phyloP scores from a whole-genome alignment of 2,113 vertebrate species.

The Syrrhaptes paradoxus region DNA sequence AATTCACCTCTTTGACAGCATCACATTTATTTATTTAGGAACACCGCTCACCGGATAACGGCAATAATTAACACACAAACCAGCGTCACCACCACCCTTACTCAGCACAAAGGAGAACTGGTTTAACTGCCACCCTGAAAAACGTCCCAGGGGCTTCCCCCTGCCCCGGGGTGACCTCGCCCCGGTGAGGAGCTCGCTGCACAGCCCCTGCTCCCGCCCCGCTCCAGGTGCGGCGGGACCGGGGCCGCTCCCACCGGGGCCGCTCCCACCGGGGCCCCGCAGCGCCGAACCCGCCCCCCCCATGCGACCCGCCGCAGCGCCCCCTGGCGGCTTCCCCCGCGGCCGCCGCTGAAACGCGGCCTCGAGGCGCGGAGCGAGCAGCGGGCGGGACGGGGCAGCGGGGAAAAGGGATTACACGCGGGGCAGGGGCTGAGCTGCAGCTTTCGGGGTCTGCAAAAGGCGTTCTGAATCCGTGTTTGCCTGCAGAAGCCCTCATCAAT shows the following conservation, averaged over 20 bases:
- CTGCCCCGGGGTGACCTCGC: fast-evolving
- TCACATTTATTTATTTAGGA: fast-evolving
- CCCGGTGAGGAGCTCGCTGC: background rate
- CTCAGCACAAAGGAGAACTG: fast-evolving
- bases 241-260: too few species aligned
- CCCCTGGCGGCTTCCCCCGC: too few species aligned
- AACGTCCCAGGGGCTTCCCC: fast-evolving
- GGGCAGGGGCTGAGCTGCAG: background rate
- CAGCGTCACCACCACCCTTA: fast-evolving
- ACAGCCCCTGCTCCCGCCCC: background rate
- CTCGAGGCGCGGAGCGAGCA: too few species aligned
- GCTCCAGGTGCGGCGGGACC: background rate
- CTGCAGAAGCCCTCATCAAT: background rate
- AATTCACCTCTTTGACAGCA: background rate
- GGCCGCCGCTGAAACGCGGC: too few species aligned
- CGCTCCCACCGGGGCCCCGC: too few species aligned
- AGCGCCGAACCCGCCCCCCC: too few species aligned
- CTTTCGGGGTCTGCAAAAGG: background rate
- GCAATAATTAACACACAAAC: background rate
- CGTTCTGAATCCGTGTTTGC: background rate
- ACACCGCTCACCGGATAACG: fast-evolving
- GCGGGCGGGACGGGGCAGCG: too few species aligned
- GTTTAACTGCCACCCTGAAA: background rate
- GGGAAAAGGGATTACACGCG: too few species aligned
- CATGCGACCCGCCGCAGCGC: too few species aligned